Evolutionary conservation across 2,113 vertebrate species (phyloP), one percentile per base, ranked within the genome.

Genomic region (Lycaon pictus): DNA sequence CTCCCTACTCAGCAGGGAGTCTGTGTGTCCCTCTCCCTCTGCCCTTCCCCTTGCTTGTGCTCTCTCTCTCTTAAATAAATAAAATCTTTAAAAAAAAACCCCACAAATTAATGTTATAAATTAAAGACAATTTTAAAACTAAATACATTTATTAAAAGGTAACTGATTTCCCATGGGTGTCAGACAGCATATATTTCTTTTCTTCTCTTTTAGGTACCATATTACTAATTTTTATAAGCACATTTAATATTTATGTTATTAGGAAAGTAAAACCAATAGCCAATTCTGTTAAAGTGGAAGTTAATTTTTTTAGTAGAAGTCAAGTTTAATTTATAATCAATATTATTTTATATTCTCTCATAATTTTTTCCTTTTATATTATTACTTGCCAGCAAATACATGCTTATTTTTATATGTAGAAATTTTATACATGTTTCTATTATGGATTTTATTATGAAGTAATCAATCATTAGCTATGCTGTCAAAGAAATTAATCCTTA

Each of bases 401-500:
- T 43, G 20, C 29, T 95, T 35, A 60, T 96, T 93, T 96, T 88
- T 72, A 4, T 95, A 86, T 1, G 32, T 2, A 67, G 48, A 84
- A 37, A 71, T 55, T 97, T 76, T 83, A 85, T 95, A 95, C 35
- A 63, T 87, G 48, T 96, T 98, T 95, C 86, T 97, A 62, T 56
- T 90, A 58, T 65, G 48, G 29, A 67, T 63, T 97, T 90, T 94
- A 95, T 95, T 96, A 67, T n/a, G 9, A n/a, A 87, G 32, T 83
- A 94, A 97, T 96, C 89, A 97, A 56, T 88, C 93, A 96, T 23
- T 62, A 91, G 51, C 29, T 83, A 9, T 86, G 81, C 84, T 96
- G 90, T 96, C 87, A 94, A 62, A 17, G 11, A 63, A 98, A 79
- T 94, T 98, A 98, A 97, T 92, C 56, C 11, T 97, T 93, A 48